A percentile compares a stretch with the other conserved stretches of the same genome.
phyloP scores from a whole-genome alignment of 2,888 invertebrate genomes.

The Cecidostiba fungosa region DNA sequence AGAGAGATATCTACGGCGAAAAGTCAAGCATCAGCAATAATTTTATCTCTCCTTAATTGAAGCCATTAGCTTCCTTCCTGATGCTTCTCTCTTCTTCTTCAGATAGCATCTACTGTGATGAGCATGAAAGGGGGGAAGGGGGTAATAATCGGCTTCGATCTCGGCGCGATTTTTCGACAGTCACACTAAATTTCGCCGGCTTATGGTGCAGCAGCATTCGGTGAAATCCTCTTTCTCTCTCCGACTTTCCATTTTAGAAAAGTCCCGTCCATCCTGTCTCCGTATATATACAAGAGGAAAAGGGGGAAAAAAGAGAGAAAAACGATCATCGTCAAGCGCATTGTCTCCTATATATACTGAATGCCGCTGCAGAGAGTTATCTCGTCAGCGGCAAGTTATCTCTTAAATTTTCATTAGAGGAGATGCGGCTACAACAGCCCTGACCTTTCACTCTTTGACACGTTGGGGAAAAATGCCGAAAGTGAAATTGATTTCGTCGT shows the following conservation, averaged over 20 bases:
- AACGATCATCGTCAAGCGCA: neutral
- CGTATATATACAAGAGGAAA: neutral
- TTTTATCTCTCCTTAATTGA: neutral
- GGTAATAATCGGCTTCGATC: neutral
- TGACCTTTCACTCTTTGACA: slow-evolving; percentile 43
- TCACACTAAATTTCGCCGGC: neutral
- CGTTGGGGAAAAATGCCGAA: neutral
- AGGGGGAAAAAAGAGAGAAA: neutral
- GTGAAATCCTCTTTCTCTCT: neutral
- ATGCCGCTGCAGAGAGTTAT: neutral
- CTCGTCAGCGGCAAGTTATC: slow-evolving; percentile 6
- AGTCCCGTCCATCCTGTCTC: slow-evolving; percentile 28
- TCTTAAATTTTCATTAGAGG: slow-evolving; percentile 58
- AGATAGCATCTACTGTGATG: neutral
- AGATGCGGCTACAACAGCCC: neutral
- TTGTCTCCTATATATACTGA: neutral
- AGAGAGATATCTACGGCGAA: neutral
- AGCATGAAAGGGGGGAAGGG: too few species aligned
- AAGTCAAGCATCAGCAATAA: slow-evolving; percentile 11
- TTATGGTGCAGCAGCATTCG: neutral
- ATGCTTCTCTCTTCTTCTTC: neutral
- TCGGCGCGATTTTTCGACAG: slow-evolving; percentile 26
- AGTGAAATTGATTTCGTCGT: slow-evolving; percentile 58
- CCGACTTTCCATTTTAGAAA: slow-evolving; percentile 47
- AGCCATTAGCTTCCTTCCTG: slow-evolving; percentile 4